Evolutionary conservation across 2,797 vertebrate species (phyloP).

Genomic region (Threskiornis aethiopicus): DNA sequence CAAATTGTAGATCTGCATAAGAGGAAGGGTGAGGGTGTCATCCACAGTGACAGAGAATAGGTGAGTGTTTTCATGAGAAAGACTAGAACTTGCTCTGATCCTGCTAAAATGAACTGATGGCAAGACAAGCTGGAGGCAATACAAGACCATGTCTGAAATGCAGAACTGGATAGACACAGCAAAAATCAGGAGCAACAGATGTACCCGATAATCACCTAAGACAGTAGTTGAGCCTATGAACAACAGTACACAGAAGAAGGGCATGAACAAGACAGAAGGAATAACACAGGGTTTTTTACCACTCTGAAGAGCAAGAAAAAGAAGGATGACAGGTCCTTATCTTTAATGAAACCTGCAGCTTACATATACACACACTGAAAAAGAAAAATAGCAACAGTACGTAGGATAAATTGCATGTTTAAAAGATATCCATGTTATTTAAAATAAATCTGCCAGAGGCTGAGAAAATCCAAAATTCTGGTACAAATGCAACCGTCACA

Average conservation of each 20-base stretch:
- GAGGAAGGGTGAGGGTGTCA: background rate
- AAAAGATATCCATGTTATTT: background rate
- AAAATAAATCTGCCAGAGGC: background rate
- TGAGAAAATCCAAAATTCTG: background rate
- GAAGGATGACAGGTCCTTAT: background rate
- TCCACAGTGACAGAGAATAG: background rate
- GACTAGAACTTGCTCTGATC: background rate
- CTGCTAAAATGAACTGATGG: background rate
- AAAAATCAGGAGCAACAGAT: background rate
- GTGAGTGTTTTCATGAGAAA: background rate
- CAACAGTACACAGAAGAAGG: background rate
- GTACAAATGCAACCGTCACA: background rate
- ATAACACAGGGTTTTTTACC: background rate
- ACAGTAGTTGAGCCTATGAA: background rate
- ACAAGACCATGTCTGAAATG: background rate
- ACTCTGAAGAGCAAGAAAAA: background rate
- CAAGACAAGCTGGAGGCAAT: background rate
- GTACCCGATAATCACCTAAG: background rate
- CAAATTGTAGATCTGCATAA: background rate
- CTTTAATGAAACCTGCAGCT: background rate
- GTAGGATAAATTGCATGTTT: background rate
- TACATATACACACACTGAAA: background rate
- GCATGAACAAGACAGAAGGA: background rate
- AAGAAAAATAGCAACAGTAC: background rate
- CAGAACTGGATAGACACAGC: background rate